Evolutionary conservation across 2,888 invertebrate species (phyloP).

Genomic region (Cyrtodaria siliqua): DNA sequence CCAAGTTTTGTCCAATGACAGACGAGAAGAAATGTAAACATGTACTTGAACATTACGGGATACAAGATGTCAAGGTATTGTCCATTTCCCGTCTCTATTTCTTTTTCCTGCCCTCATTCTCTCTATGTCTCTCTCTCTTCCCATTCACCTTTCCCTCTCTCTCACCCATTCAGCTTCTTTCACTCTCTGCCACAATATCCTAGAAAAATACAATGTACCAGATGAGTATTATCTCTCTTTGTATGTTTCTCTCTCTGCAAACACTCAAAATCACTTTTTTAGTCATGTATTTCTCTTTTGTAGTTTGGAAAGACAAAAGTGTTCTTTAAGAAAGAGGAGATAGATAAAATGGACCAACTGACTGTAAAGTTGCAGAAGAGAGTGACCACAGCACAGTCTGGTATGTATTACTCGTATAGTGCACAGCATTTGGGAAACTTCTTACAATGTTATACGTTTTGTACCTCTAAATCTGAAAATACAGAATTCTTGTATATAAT

Average conservation of each 20-base stretch:
- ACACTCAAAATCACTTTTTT: no score
- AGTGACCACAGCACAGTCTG: constrained; percentile 72
- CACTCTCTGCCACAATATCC: no score
- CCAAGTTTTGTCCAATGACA: constrained; percentile 56
- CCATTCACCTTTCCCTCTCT: not conserved
- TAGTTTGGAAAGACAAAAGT: constrained; percentile 79
- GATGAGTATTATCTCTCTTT: no score
- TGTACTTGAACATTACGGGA: constrained; percentile 55
- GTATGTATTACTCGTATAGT: no score
- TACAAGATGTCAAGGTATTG: constrained; percentile 61
- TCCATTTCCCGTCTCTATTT: not conserved
- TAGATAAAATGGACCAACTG: constrained; percentile 64
- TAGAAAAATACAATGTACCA: no score
- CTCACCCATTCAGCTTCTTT: no score
- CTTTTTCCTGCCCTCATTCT: not conserved
- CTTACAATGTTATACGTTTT: no score
- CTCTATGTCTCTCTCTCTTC: not conserved
- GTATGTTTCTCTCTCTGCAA: no score
- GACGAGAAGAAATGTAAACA: constrained; percentile 63
- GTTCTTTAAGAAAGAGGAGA: constrained; percentile 70
- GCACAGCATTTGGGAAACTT: no score
- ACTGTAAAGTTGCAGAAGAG: constrained; percentile 59
- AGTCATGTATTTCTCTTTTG: not conserved
- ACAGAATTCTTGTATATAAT: no score
- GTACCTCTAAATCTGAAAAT: no score